Evolutionary conservation across 2,888 invertebrate species (phyloP).

Genomic region (Epistrophe grossulariae): DNA sequence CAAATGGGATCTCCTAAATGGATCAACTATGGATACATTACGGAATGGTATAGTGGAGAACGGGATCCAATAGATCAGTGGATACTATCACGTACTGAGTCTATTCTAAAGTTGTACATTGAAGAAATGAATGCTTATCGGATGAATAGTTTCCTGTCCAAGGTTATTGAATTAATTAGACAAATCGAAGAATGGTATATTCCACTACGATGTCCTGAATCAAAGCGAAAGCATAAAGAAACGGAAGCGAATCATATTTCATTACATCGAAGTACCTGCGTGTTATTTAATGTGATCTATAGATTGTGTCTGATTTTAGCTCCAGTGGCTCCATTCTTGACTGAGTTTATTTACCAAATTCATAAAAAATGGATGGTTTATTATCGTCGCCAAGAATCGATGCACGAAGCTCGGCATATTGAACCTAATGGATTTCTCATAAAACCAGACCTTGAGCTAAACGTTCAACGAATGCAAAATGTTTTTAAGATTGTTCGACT

Average conservation of each 20-base stretch:
- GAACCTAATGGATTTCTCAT: slow-evolving; percentile 88
- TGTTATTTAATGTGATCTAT: slow-evolving; percentile 58
- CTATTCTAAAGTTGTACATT: slow-evolving; percentile 91
- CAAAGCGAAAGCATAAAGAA: slow-evolving; percentile 85
- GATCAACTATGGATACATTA: slow-evolving; percentile 83
- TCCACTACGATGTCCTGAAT: slow-evolving; percentile 94
- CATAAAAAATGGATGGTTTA: slow-evolving; percentile 5
- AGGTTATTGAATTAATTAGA: slow-evolving; percentile 95
- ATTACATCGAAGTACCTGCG: not conserved
- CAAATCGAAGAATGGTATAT: slow-evolving; percentile 99
- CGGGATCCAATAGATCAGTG: slow-evolving; percentile 93
- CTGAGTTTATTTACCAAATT: slow-evolving; percentile 94
- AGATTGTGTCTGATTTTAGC: slow-evolving; percentile 89
- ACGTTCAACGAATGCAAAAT: slow-evolving; percentile 94
- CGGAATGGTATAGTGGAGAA: not conserved
- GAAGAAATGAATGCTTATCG: slow-evolving; percentile 96
- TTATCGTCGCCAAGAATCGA: slow-evolving; percentile 87
- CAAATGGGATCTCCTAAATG: slow-evolving; percentile 78
- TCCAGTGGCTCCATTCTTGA: slow-evolving; percentile 97
- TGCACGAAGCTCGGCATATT: slow-evolving; percentile 94
- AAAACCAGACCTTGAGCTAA: slow-evolving; percentile 91
- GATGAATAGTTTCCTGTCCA: slow-evolving; percentile 95
- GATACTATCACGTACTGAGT: slow-evolving; percentile 97
- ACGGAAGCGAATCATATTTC: slow-evolving; percentile 84
- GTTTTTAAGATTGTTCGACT: slow-evolving; percentile 95